A percentile compares a stretch with the other conserved stretches of the same genome.
Conservation (phyloP, 2,888 invertebrate genomes). For the Drosophila villosipedis region DNA sequence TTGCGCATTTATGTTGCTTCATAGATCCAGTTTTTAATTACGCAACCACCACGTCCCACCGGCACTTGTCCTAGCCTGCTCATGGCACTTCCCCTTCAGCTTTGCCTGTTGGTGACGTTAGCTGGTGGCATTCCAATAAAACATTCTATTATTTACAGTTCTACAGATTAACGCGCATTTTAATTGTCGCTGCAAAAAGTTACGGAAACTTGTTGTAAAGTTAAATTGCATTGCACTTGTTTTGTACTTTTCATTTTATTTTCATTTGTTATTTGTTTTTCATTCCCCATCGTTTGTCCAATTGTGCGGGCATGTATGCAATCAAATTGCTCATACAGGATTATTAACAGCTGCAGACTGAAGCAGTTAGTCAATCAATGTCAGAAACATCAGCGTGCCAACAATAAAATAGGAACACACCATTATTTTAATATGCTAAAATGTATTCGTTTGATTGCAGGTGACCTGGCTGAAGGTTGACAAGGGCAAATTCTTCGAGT, state of each 20-base stretch:
- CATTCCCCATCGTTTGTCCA: conserved; percentile 1
- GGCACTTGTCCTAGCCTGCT: conserved; percentile 2
- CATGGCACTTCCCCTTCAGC: not conserved
- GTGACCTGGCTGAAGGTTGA: conserved; percentile 86
- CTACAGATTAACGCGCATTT: conserved; percentile 73
- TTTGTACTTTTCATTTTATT: conserved; percentile 10
- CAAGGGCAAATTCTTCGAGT: conserved; percentile 91
- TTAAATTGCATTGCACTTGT: conserved; percentile 63
- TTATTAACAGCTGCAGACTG: conserved; percentile 17
- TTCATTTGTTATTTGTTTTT: not conserved
- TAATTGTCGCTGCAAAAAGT: conserved; percentile 61
- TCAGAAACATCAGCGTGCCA: conserved; percentile 56
- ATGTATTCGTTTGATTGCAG: conserved; percentile 73
- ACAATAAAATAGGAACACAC: conserved; percentile 16
- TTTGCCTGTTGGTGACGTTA: conserved; percentile 22
- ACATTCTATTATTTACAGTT: conserved; percentile 72
- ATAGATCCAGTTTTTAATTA: conserved; percentile 74
- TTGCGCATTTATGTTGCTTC: conserved; percentile 51
- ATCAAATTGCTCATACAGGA: conserved; percentile 17
- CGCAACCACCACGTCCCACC: conserved; percentile 37
- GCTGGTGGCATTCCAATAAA: conserved; percentile 67
- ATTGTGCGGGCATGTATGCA: conserved; percentile 14
- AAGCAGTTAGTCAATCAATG: conserved; percentile 72
- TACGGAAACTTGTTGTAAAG: conserved; percentile 68
- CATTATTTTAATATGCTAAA: conserved; percentile 42